Percentiles rank a stretch among this genome's conserved stretches.
phyloP scores from a whole-genome alignment of 2,113 vertebrate genomes.

The Clupea harengus region DNA sequence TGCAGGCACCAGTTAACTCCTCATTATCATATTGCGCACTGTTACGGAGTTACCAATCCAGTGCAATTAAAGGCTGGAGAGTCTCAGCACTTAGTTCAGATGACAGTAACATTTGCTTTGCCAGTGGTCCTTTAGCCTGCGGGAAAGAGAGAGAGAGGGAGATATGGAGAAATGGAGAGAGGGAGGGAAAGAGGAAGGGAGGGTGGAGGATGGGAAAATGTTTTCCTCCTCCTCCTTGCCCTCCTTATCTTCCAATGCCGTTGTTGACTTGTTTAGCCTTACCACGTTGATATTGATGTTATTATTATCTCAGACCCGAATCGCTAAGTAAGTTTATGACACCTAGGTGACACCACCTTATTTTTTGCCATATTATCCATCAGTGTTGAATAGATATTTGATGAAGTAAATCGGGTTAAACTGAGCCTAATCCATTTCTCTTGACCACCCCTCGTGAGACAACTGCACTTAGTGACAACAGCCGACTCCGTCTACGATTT shows the following conservation, averaged over 20 bases:
- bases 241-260: not conserved
- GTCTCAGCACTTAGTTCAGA: not conserved
- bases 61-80: not conserved
- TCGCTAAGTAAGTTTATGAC: not conserved
- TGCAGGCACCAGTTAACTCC: not conserved
- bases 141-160: not conserved
- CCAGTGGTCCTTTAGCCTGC: not conserved
- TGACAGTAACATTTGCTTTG: conserved; percentile 5
- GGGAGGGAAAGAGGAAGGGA: not conserved
- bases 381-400: not conserved
- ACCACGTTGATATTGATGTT: not conserved
- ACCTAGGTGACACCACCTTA: not conserved
- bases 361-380: not conserved
- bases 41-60: not conserved
- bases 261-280: not conserved
- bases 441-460: not conserved
- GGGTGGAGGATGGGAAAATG: not conserved
- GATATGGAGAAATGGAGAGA: not conserved
- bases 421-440: conserved; percentile 24
- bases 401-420: conserved; percentile 32
- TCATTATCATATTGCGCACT: not conserved
- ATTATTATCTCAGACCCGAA: not conserved
- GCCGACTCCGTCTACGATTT: conserved; percentile 28
- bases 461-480: not conserved
- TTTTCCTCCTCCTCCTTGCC: not conserved